Percentiles rank a stretch among this genome's conserved stretches.
phyloP scores from a whole-genome alignment of 2,113 vertebrate genomes.

The Otolemur garnettii region DNA sequence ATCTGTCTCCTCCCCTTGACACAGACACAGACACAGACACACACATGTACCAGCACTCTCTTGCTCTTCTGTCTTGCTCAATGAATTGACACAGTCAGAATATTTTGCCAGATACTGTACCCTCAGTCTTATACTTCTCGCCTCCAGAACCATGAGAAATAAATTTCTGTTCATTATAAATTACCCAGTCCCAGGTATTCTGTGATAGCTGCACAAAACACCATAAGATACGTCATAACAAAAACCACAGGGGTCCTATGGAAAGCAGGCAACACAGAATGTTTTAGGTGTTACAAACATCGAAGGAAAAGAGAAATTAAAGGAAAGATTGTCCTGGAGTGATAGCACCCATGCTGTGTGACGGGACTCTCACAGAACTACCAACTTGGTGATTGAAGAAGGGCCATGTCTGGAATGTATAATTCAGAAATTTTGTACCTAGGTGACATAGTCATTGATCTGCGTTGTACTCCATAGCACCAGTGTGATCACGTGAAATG shows the following conservation, averaged over 20 bases:
- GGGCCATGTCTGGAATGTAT: background rate
- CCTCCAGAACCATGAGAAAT: background rate
- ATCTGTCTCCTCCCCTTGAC: too few species aligned
- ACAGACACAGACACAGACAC: too few species aligned
- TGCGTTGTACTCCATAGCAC: background rate
- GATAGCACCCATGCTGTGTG: background rate
- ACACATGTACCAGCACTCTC: background rate
- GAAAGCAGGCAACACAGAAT: background rate
- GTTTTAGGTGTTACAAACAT: background rate
- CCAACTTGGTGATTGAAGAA: background rate
- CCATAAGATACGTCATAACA: background rate
- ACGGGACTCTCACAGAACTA: background rate
- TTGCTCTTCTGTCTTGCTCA: background rate
- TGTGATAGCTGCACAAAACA: background rate
- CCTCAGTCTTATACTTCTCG: background rate
- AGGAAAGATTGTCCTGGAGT: background rate
- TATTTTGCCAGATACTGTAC: background rate
- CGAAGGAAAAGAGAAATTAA: background rate
- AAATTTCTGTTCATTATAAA: background rate
- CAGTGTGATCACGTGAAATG: background rate
- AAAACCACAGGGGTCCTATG: background rate
- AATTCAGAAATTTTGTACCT: background rate
- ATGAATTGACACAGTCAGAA: background rate
- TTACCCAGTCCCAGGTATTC: background rate
- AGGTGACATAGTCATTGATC: background rate